Percentiles rank a stretch among this genome's conserved stretches.
These are phyloP conservation scores for Xerus rutilus DNA, from an alignment of 2,797 vertebrate genomes.

Conservation along the genomic window DNA sequence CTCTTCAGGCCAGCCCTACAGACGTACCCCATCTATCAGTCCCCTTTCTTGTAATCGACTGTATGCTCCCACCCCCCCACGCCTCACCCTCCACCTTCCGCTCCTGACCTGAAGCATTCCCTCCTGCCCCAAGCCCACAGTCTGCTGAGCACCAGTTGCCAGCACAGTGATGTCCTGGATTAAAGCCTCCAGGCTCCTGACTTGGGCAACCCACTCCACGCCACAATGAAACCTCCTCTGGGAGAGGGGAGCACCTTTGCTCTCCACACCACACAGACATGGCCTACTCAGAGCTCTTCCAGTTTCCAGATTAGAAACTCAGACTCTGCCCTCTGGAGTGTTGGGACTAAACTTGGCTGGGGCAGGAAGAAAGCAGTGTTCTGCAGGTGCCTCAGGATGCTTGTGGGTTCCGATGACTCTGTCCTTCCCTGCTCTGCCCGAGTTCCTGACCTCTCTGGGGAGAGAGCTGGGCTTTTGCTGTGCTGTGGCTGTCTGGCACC, in stretches of 20 bases:
- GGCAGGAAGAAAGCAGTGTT: background rate
- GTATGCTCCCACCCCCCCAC: background rate
- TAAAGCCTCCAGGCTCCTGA: background rate
- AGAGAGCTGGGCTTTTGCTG: background rate
- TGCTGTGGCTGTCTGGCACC: background rate
- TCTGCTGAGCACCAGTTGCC: background rate
- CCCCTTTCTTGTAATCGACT: background rate
- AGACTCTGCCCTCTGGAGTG: background rate
- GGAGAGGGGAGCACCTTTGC: background rate
- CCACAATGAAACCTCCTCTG: background rate
- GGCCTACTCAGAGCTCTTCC: background rate
- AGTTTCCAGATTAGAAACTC: conserved; percentile 33
- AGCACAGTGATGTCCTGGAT: background rate
- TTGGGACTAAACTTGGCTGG: background rate
- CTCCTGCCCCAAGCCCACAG: conserved; percentile 1
- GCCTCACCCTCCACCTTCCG: background rate
- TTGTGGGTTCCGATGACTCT: background rate
- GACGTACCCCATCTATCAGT: background rate
- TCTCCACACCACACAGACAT: background rate
- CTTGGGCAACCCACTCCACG: background rate
- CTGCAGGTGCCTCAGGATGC: background rate
- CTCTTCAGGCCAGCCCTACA: background rate
- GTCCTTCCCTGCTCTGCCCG: background rate
- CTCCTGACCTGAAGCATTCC: background rate
- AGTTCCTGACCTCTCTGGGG: background rate